Conservation (phyloP, 92 coral and sea anemone genomes). For the Micromussa lordhowensis region DNA sequence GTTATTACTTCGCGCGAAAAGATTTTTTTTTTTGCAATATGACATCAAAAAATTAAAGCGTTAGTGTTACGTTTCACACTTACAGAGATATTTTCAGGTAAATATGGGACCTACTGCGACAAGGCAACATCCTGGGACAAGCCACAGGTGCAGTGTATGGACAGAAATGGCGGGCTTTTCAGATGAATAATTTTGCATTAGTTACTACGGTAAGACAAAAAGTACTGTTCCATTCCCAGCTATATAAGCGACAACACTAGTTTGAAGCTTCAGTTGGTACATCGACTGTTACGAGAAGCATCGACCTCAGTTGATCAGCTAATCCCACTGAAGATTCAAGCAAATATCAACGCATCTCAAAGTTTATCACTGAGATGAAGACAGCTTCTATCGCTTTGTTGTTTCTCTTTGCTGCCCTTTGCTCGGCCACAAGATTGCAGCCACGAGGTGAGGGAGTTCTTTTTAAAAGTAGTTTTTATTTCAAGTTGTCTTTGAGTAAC, state of each 20-base stretch:
- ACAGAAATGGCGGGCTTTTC: neutral
- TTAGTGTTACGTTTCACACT: neutral
- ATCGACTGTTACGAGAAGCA: neutral
- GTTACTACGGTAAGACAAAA: neutral
- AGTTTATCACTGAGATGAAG: neutral
- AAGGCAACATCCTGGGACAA: neutral
- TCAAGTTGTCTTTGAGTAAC: neutral
- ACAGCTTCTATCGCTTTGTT: neutral
- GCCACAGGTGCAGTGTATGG: neutral
- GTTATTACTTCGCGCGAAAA: neutral
- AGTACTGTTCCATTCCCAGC: neutral
- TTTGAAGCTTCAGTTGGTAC: neutral
- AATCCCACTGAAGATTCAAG: neutral
- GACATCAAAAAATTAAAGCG: neutral
- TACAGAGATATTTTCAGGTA: neutral
- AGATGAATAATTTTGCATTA: neutral
- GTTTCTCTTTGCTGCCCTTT: neutral
- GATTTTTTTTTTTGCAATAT: neutral
- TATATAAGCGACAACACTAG: neutral
- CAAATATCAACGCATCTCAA: neutral
- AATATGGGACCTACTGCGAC: neutral
- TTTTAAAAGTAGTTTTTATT: neutral
- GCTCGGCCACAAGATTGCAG: neutral
- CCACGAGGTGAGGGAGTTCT: neutral
- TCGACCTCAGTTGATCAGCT: neutral